Evolutionary conservation across 2,797 vertebrate genomes (phyloP).

Genomic region (Argentina silus): DNA sequence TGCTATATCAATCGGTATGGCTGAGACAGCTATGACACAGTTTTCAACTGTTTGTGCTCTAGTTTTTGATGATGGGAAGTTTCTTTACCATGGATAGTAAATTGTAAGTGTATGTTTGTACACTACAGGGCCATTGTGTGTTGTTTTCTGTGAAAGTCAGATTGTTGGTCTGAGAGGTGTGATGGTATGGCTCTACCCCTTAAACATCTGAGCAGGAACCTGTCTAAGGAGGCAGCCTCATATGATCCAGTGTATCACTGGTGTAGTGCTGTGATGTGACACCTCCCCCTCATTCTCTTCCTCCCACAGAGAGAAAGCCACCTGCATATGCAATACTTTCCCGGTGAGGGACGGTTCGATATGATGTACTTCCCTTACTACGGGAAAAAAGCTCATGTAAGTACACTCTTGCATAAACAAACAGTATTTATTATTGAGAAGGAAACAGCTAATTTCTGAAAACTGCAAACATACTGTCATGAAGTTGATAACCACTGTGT

Average conservation of each 20-base stretch:
- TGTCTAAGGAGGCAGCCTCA: neutral
- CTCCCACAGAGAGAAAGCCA: constrained; percentile 72
- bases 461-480: neutral
- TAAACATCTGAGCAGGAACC: neutral
- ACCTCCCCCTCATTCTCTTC: constrained; percentile 33
- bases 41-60: neutral
- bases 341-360: constrained; percentile 79
- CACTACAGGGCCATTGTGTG: neutral
- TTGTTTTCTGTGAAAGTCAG: neutral
- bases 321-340: constrained; percentile 80
- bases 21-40: too few species aligned
- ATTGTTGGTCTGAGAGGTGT: neutral
- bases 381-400: constrained; percentile 89
- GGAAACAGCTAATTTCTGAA: too few species aligned
- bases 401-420: constrained; percentile 53
- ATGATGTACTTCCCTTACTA: constrained; percentile 95
- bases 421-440: too few species aligned
- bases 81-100: neutral
- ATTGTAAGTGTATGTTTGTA: neutral
- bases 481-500: neutral
- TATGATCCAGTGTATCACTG: neutral
- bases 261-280: constrained; percentile 22
- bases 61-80: neutral
- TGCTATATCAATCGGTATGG: neutral
- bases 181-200: neutral